Evolutionary conservation across 2,888 invertebrate species (phyloP).

Genomic region (Plemyria rubiginata): DNA sequence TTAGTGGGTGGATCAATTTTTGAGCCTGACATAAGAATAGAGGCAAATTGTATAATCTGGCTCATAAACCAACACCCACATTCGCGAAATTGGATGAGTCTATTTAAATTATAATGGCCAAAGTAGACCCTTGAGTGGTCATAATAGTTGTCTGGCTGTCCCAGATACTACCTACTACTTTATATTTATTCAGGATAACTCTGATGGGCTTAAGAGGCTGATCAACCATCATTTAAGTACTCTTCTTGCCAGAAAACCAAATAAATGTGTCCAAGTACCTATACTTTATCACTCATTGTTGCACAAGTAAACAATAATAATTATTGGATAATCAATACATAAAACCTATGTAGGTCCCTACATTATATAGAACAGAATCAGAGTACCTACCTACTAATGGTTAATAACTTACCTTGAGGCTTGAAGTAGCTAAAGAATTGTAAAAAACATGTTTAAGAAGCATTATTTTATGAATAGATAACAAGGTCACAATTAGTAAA

Average conservation of each 20-base stretch:
- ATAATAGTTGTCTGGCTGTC: neutral
- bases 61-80: conserved; percentile 26
- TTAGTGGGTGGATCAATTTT: conserved; percentile 30
- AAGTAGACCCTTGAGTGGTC: neutral
- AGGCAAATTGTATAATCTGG: conserved; percentile 13
- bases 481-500: conserved; percentile 35
- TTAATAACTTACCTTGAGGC: conserved; percentile 1
- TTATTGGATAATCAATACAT: no score
- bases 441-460: neutral
- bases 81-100: conserved; percentile 3
- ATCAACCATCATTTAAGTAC: no score
- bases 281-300: no score
- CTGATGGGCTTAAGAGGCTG: no score
- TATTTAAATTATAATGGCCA: conserved; percentile 9
- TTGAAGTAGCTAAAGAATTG: neutral
- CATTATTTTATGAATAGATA: conserved; percentile 23
- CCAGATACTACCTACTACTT: no score
- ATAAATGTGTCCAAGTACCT: no score
- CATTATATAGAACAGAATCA: neutral
- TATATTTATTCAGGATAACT: no score
- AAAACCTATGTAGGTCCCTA: no score
- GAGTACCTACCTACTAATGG: neutral
- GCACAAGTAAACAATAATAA: no score
- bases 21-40: conserved; percentile 22
- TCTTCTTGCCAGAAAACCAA: no score